These are phyloP conservation scores for Tylochromis polylepis DNA, from an alignment of 2,113 vertebrate genomes.

Conservation along the genomic window DNA sequence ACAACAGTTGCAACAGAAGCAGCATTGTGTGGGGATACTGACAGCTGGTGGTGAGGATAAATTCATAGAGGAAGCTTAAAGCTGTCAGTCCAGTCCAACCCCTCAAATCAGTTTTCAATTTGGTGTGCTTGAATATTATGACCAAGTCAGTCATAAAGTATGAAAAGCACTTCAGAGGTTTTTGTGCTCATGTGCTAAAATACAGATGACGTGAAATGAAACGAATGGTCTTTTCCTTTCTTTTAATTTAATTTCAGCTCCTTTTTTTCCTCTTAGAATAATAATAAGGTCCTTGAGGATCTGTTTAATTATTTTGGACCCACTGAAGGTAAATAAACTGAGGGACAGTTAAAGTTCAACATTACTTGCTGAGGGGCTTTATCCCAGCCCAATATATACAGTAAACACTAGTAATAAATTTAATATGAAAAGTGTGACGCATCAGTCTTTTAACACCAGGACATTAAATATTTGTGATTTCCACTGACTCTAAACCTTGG, in stretches of 20 bases:
- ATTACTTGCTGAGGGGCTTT: not conserved
- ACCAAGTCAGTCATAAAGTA: not conserved
- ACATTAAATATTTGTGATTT: not conserved
- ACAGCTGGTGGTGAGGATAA: not conserved
- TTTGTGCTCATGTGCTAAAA: not conserved
- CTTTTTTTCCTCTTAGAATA: not conserved
- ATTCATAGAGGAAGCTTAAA: not conserved
- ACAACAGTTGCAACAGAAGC: not conserved
- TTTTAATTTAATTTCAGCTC: too few relatives aligned
- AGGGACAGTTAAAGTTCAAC: not conserved
- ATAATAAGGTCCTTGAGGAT: not conserved
- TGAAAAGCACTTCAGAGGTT: not conserved
- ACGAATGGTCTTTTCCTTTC: not conserved
- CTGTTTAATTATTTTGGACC: not conserved
- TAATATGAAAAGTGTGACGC: not conserved
- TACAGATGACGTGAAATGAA: not conserved
- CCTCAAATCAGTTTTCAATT: not conserved
- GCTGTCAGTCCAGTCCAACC: not conserved
- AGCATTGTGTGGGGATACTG: not conserved
- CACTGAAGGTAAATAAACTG: not conserved
- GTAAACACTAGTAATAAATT: not conserved
- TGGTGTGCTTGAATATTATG: not conserved
- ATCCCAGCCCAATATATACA: not conserved
- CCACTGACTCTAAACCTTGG: conserved; percentile 37
- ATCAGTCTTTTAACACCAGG: not conserved